Evolutionary conservation across 2,113 vertebrate genomes (phyloP).

Genomic region (Rutilus rutilus): DNA sequence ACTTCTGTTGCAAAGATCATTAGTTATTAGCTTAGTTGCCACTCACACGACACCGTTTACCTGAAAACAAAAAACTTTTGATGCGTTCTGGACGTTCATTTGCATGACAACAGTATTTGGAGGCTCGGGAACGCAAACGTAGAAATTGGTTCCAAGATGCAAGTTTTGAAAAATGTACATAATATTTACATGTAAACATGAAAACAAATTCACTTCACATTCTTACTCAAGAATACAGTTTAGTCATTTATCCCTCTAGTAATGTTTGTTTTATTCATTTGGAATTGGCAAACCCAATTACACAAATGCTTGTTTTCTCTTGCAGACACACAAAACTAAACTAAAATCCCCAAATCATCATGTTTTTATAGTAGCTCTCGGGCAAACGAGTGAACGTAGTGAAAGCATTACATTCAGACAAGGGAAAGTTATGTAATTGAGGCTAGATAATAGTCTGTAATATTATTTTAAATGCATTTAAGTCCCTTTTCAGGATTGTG

Average conservation of each 20-base stretch:
- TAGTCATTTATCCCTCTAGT: not conserved
- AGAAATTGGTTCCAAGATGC: too few species aligned
- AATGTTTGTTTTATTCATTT: not conserved
- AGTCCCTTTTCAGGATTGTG: too few species aligned
- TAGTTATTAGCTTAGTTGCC: too few species aligned
- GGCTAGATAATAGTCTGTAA: not conserved
- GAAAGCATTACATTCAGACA: not conserved
- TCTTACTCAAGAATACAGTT: not conserved
- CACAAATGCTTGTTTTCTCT: not conserved
- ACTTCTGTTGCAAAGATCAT: too few species aligned
- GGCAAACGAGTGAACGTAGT: not conserved
- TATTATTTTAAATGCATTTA: not conserved
- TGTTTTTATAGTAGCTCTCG: not conserved
- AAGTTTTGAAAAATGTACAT: too few species aligned
- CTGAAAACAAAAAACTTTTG: too few species aligned
- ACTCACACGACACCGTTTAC: too few species aligned
- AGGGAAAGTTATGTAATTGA: not conserved
- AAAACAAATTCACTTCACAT: not conserved
- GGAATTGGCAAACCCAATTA: not conserved
- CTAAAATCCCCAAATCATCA: not conserved
- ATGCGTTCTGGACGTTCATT: too few species aligned
- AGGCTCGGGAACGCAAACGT: too few species aligned
- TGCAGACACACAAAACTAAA: not conserved
- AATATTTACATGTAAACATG: conserved; percentile 66
- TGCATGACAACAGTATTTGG: too few species aligned